phyloP scores from a whole-genome alignment of 1,140 invertebrate genomes.

The Amyelois transitella region DNA sequence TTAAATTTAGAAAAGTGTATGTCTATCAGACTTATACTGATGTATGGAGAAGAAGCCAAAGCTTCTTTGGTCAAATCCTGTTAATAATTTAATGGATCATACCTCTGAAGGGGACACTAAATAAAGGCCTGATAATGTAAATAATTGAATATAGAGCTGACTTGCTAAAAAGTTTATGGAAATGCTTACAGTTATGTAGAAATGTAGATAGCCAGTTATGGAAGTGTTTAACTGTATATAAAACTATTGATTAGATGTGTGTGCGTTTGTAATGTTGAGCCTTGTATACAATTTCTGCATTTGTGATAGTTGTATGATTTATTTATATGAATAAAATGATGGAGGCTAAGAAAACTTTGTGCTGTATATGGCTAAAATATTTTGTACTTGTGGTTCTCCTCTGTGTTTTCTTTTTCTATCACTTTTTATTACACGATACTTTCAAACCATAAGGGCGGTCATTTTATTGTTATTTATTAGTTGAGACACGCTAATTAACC shows the following conservation, averaged over 20 bases:
- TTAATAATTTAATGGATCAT: too few relatives aligned
- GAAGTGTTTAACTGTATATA: background rate
- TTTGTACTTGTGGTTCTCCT: background rate
- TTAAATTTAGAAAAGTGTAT: background rate
- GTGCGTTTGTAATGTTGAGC: background rate
- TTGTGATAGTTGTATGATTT: constrained; percentile 1
- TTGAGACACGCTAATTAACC: too few relatives aligned
- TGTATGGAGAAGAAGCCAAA: background rate
- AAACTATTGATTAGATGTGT: background rate
- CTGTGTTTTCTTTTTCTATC: background rate
- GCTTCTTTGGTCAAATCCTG: too few relatives aligned
- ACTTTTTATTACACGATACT: too few relatives aligned
- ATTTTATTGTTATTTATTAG: too few relatives aligned
- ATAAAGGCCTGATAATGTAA: background rate
- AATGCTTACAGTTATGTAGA: background rate
- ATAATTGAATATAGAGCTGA: too few relatives aligned
- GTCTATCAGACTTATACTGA: background rate
- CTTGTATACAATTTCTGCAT: background rate
- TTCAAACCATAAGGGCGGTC: too few relatives aligned
- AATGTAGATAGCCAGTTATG: background rate
- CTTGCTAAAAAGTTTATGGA: too few relatives aligned
- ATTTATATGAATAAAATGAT: background rate
- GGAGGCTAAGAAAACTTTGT: background rate
- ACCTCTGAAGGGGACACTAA: background rate
- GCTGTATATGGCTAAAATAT: background rate